Conservation (phyloP, 2,888 invertebrate species). For the Cheilosia soror region DNA sequence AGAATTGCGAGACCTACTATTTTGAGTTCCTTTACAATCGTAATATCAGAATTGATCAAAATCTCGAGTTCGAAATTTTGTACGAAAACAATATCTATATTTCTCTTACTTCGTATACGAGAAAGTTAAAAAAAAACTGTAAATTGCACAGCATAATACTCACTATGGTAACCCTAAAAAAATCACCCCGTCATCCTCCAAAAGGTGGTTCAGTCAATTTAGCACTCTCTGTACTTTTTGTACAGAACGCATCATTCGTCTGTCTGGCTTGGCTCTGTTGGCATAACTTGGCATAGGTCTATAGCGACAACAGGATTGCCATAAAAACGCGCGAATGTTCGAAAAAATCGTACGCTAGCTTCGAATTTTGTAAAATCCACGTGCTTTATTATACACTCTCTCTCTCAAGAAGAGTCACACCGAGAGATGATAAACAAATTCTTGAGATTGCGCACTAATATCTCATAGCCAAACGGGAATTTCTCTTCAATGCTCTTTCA, state of each 20-base stretch:
- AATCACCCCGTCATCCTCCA: no score
- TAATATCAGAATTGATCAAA: no score
- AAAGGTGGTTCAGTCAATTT: no score
- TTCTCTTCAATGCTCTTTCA: constrained; percentile 34
- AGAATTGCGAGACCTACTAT: no score
- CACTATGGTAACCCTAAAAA: no score
- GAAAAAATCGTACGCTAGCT: constrained; percentile 44
- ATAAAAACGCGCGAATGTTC: constrained; percentile 26
- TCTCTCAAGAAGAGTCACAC: background rate
- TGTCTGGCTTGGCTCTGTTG: constrained; percentile 25
- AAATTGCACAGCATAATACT: no score
- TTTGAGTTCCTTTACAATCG: no score
- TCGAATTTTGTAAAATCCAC: constrained; percentile 45
- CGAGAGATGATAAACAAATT: constrained; percentile 51
- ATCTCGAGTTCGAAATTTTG: no score
- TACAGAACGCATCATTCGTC: constrained; percentile 30
- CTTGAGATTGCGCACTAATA: constrained; percentile 27
- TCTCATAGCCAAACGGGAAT: background rate
- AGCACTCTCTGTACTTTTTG: background rate
- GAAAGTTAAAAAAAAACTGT: no score
- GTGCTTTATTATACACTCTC: constrained; percentile 27
- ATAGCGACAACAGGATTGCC: background rate
- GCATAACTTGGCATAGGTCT: constrained; percentile 22
- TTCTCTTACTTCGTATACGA: no score
- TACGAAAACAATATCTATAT: no score